Percentiles rank a stretch among this genome's conserved stretches.
Conservation (phyloP, 1,140 invertebrate species). For the Sitobion miscanthi region DNA sequence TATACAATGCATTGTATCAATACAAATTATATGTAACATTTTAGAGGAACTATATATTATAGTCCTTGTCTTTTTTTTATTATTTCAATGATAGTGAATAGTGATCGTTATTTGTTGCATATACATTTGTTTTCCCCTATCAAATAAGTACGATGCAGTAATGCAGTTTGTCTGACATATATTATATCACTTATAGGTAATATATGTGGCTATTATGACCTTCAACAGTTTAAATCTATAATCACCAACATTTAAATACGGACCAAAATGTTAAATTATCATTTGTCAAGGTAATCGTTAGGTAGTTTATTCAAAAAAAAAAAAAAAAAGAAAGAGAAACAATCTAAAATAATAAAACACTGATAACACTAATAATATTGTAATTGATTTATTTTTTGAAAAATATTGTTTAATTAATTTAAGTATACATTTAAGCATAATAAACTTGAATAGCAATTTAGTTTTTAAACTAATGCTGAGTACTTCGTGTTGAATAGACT, state of each 20-base stretch:
- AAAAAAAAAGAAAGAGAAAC: too few relatives aligned
- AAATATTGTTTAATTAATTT: neutral
- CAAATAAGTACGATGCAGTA: neutral
- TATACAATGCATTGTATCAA: neutral
- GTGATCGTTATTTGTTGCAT: neutral
- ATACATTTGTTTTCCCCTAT: neutral
- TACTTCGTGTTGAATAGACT: too few relatives aligned
- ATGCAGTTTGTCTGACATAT: neutral
- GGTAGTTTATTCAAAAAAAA: too few relatives aligned
- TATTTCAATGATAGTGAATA: neutral
- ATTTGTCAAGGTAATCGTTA: neutral
- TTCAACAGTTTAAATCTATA: neutral
- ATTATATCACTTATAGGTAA: neutral
- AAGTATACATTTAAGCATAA: neutral
- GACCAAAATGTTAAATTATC: neutral
- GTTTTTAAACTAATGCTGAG: too few relatives aligned
- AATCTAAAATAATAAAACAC: too few relatives aligned
- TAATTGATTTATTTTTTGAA: neutral
- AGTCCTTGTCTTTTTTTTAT: neutral
- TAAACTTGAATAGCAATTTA: neutral
- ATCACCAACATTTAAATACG: neutral
- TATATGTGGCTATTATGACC: neutral
- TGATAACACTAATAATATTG: neutral
- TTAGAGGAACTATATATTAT: neutral
- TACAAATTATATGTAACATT: neutral